These are phyloP conservation scores for Thysanoteuthis rhombus DNA, from an alignment of 2,888 invertebrate species.

Conservation along the genomic window DNA sequence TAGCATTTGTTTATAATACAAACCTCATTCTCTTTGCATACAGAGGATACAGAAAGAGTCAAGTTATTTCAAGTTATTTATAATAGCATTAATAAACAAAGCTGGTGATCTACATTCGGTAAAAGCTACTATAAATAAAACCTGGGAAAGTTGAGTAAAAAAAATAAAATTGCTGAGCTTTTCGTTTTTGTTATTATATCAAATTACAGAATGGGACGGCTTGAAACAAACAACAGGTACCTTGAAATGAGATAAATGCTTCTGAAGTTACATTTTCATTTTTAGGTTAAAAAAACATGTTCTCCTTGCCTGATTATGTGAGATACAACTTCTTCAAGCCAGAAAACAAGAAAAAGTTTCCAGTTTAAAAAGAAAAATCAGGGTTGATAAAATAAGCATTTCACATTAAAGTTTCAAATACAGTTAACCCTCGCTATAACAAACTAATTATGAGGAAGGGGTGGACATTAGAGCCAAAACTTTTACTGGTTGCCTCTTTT, in stretches of 20 bases:
- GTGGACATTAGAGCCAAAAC: no score
- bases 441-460: no score
- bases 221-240: background rate
- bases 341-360: background rate
- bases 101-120: conserved; percentile 12
- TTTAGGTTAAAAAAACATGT: background rate
- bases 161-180: background rate
- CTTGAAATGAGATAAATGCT: background rate
- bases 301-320: background rate
- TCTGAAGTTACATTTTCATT: background rate
- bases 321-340: background rate
- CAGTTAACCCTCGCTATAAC: no score
- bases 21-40: background rate
- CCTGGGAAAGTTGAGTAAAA: background rate
- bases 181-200: background rate
- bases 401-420: background rate
- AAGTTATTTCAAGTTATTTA: background rate
- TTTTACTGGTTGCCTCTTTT: no score
- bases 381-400: background rate
- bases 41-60: no score
- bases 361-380: background rate
- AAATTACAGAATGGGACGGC: background rate
- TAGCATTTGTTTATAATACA: background rate
- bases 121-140: background rate
- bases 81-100: background rate